Conservation (phyloP, 2,888 invertebrate species). For the Rhagium mordax region DNA sequence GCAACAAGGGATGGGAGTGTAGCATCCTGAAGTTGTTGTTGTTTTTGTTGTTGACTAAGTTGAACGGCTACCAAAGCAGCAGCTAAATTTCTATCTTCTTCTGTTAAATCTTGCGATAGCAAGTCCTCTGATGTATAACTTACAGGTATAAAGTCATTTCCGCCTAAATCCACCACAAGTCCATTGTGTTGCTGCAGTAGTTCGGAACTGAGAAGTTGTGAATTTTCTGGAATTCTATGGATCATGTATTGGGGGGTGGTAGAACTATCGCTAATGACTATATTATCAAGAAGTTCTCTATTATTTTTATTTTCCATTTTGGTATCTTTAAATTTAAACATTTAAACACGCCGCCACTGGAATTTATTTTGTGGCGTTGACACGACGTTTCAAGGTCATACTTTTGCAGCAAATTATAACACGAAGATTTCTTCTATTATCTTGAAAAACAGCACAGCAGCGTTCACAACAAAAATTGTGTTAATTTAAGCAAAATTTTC, state of each 20-base stretch:
- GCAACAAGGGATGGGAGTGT: constrained; percentile 54
- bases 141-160: constrained; percentile 68
- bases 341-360: constrained; percentile 62
- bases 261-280: constrained; percentile 64
- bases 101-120: constrained; percentile 70
- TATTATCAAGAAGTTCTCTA: constrained; percentile 65
- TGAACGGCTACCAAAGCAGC: constrained; percentile 77
- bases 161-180: constrained; percentile 68
- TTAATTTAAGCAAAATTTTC: constrained; percentile 15
- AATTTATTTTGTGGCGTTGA: constrained; percentile 58
- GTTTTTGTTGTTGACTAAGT: constrained; percentile 75
- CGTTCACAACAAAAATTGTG: constrained; percentile 8
- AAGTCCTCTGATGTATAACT: constrained; percentile 68
- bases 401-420: constrained; percentile 50
- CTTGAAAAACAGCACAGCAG: constrained; percentile 12
- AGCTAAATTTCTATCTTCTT: constrained; percentile 76
- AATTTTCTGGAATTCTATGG: constrained; percentile 67
- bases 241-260: constrained; percentile 67
- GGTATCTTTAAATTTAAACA: constrained; percentile 37
- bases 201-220: constrained; percentile 66
- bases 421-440: background rate
- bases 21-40: constrained; percentile 70
- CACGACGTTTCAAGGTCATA: constrained; percentile 69
- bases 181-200: constrained; percentile 67
- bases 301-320: constrained; percentile 59